A percentile compares a stretch with the other conserved stretches of the same genome.
These are phyloP conservation scores for Dryas iulia DNA, from an alignment of 1,140 invertebrate genomes.

Conservation along the genomic window DNA sequence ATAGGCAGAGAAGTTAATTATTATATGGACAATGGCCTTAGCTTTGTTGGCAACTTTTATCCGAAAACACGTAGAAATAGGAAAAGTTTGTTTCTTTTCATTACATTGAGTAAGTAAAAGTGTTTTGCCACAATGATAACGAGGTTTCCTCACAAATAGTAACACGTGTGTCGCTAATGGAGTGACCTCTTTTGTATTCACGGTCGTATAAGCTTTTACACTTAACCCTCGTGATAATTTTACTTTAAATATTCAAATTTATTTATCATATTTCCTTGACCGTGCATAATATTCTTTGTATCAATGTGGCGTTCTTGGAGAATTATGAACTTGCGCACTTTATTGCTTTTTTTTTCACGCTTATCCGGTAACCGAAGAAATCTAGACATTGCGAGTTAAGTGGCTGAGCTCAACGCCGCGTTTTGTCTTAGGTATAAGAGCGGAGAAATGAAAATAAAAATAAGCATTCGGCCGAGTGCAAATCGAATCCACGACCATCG, in stretches of 20 bases:
- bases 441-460: no score
- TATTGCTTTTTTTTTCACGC: no score
- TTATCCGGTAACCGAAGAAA: no score
- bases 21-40: not conserved
- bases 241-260: not conserved
- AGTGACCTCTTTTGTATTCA: constrained; percentile 14
- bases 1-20: not conserved
- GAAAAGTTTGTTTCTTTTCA: constrained; percentile 12
- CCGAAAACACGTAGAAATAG: not conserved
- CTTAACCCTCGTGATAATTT: not conserved
- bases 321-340: no score
- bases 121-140: constrained; percentile 9
- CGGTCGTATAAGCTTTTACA: not conserved
- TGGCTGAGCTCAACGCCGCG: no score
- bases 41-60: not conserved
- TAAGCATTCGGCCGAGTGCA: no score
- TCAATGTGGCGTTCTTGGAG: no score
- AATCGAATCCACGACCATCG: no score
- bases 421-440: no score
- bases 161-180: constrained; percentile 25
- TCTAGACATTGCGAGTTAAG: no score
- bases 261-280: no score
- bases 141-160: constrained; percentile 14
- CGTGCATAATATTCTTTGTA: no score
- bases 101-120: constrained; percentile 7